Evolutionary conservation across 2,888 invertebrate genomes (phyloP), one percentile per base, ranked within the genome.

Genomic region (Tinea semifulvella): DNA sequence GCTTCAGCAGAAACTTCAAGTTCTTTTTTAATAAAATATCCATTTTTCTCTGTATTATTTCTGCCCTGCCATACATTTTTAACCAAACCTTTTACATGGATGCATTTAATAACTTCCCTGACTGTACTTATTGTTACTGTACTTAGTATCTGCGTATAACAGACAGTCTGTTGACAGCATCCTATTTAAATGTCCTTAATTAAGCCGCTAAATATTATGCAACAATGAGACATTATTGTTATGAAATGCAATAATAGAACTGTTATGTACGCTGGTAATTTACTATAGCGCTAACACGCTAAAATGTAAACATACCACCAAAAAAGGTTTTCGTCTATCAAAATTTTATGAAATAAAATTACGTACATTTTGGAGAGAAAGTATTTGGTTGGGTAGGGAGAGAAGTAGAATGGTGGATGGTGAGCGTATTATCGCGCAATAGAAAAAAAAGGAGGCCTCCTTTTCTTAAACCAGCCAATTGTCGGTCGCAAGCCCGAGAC

Each of bases 151-250:
- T 13, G 22, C 8, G 22, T 31, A 31, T 31, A 14, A 31, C 6
- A 2, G 31, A 31, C 31, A 13, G 5, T n/a, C n/a, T 36, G 36
- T 36, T 36, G 36, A 36, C 36, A 36, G 36, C 8, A 11, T 18
- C 16, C 8, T 10, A 2, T 7, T 7, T 36, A 36, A 36, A 36
- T 36, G 18, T 18, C 36, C 36, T 36, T 36, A 36, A 36, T 36
- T 36, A 36, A 7, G 8, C n/a, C 36, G 17, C 6, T 16, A 16
- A 18, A 36, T 18, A 36, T 36, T 35, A 35, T 35, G 13, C 16
- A 36, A 36, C 36, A 18, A 16, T 18, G 3, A 13, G 3, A 36
- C 11, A 14, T 14, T 36, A 10, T 36, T 36, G 18, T 36, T 36
- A 18, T 18, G 36, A 18, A 36, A 36, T 18, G 36, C 16, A 36